Evolutionary conservation across 2,888 invertebrate genomes (phyloP).

Genomic region (Cryptus armator): DNA sequence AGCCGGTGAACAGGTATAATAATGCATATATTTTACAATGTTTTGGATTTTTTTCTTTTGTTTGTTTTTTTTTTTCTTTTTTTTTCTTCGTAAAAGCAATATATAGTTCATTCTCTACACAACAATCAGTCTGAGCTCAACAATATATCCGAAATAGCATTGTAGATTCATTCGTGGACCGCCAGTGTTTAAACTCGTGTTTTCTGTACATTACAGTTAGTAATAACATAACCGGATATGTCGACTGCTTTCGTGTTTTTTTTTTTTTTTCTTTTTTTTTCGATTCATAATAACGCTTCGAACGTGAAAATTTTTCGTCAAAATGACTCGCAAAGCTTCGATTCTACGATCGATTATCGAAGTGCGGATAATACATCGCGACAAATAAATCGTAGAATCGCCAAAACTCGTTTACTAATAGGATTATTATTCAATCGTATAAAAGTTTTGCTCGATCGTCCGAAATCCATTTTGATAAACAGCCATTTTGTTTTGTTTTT

Average conservation of each 20-base stretch:
- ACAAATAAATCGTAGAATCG: background rate
- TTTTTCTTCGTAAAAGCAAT: conserved; percentile 55
- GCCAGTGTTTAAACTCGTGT: conserved; percentile 16
- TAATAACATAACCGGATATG: conserved; percentile 33
- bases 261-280: background rate
- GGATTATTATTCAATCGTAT: background rate
- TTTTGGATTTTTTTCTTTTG: conserved; percentile 11
- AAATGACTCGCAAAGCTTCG: background rate
- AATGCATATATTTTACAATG: conserved; percentile 58
- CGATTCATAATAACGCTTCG: background rate
- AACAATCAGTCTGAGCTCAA: conserved; percentile 67
- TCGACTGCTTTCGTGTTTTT: background rate
- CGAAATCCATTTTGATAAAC: conserved; percentile 12
- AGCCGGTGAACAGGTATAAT: conserved; percentile 58
- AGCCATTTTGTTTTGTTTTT: background rate
- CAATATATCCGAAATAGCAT: conserved; percentile 60
- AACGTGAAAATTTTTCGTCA: background rate
- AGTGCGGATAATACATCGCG: conserved; percentile 9
- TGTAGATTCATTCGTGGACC: conserved; percentile 51
- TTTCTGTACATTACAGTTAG: conserved; percentile 26
- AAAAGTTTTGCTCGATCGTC: conserved; percentile 40
- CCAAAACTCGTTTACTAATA: background rate
- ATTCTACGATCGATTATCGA: background rate
- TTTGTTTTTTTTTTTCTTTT: background rate
- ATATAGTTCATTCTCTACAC: conserved; percentile 60